Conservation (phyloP, 53 echinoderm and acorn worm genomes). For the Echinarachnius parma region DNA sequence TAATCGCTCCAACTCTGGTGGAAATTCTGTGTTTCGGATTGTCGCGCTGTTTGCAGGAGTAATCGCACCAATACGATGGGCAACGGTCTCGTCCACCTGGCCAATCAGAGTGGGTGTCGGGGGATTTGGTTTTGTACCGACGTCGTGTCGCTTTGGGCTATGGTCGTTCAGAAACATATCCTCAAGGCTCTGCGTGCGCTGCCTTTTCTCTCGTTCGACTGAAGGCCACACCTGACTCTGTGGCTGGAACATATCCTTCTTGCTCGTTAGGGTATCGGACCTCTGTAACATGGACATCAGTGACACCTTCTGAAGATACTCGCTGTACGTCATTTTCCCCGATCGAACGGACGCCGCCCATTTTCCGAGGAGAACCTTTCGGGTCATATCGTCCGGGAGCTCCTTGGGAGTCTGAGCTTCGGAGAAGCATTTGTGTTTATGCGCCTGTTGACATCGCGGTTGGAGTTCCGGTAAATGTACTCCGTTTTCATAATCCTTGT, state of each 20-base stretch:
- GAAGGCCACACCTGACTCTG: not conserved
- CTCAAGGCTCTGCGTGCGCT: constrained; percentile 42
- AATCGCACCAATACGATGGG: too few relatives aligned
- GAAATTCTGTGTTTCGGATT: constrained; percentile 34
- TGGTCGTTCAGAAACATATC: constrained; percentile 5
- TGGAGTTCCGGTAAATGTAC: constrained; percentile 27
- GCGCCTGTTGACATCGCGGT: constrained; percentile 31
- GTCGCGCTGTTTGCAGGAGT: constrained; percentile 23
- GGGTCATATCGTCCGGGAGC: constrained; percentile 53
- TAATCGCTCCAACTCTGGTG: constrained; percentile 59
- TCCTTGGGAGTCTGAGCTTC: constrained; percentile 33
- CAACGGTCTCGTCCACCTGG: too few relatives aligned
- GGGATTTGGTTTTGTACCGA: too few relatives aligned
- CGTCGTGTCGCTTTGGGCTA: constrained; percentile 1
- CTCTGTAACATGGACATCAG: constrained; percentile 59
- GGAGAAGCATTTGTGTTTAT: constrained; percentile 4
- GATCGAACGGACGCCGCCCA: constrained; percentile 60
- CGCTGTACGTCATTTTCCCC: constrained; percentile 65
- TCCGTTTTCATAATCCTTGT: too few relatives aligned
- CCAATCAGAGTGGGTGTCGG: constrained; percentile 3
- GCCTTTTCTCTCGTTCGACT: constrained; percentile 33
- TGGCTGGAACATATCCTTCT: constrained; percentile 24
- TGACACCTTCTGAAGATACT: constrained; percentile 69
- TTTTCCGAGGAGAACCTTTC: constrained; percentile 56
- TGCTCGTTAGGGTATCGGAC: constrained; percentile 31